A percentile compares a stretch with the other conserved stretches of the same genome.
These are phyloP conservation scores for Vombatus ursinus DNA, from an alignment of 2,113 vertebrate species.

Conservation along the genomic window DNA sequence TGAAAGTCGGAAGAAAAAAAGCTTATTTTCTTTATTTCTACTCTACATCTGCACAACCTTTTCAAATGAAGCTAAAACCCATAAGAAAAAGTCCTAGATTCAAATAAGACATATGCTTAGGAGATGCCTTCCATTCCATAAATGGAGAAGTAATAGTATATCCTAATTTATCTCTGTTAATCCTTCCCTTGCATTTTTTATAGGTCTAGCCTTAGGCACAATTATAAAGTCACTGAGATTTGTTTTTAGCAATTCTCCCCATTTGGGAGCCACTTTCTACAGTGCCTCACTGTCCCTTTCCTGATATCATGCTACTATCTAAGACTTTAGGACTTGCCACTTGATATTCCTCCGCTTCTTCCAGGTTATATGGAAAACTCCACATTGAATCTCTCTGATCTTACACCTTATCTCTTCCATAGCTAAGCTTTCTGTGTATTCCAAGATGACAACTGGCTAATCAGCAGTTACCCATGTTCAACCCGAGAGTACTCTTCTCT, in stretches of 20 bases:
- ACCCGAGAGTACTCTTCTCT: background rate
- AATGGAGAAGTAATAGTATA: background rate
- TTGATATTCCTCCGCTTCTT: background rate
- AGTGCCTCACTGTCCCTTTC: background rate
- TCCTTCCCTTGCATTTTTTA: background rate
- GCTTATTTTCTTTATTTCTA: background rate
- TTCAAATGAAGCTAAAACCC: background rate
- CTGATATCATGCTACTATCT: background rate
- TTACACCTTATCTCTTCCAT: background rate
- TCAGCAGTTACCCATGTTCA: background rate
- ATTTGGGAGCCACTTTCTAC: background rate
- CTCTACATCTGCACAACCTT: background rate
- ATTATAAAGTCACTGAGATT: background rate
- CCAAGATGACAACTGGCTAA: background rate
- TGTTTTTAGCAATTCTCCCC: background rate
- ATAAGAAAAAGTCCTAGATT: background rate
- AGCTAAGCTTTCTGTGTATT: background rate
- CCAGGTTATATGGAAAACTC: background rate
- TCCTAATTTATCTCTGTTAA: background rate
- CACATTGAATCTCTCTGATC: background rate
- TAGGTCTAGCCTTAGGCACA: background rate
- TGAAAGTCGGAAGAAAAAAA: background rate
- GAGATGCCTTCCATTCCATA: background rate
- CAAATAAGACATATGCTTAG: background rate
- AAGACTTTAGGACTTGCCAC: background rate